Evolutionary conservation across 2,888 invertebrate genomes (phyloP).

Genomic region (Stenodema calcarata): DNA sequence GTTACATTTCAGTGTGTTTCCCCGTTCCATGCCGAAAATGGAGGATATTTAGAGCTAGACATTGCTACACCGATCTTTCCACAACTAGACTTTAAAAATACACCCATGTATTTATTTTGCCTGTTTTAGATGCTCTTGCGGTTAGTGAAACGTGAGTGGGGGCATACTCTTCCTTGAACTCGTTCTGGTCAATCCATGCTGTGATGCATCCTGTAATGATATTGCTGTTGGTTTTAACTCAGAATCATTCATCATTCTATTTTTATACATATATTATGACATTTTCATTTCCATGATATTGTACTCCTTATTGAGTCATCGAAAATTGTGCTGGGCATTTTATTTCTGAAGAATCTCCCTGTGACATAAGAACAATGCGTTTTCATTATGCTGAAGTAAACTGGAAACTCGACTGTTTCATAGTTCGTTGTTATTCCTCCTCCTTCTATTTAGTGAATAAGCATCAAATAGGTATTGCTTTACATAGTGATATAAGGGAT

Average conservation of each 20-base stretch:
- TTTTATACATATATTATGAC: background rate
- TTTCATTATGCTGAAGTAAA: too few relatives aligned
- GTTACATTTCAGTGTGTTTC: too few relatives aligned
- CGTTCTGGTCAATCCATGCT: background rate
- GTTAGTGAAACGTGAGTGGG: background rate
- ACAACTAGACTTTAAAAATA: too few relatives aligned
- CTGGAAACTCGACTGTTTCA: too few relatives aligned
- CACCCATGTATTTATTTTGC: too few relatives aligned
- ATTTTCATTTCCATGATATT: background rate
- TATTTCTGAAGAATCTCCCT: background rate
- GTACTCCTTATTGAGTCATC: background rate
- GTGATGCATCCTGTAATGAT: background rate
- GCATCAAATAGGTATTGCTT: too few relatives aligned
- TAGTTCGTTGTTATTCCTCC: too few relatives aligned
- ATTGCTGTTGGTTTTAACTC: background rate
- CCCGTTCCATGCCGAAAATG: too few relatives aligned
- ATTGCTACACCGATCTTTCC: too few relatives aligned
- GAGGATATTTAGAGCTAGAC: too few relatives aligned
- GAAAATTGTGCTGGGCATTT: background rate
- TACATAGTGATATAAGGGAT: too few relatives aligned
- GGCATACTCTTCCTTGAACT: background rate
- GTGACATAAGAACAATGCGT: background rate
- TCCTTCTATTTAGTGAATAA: too few relatives aligned
- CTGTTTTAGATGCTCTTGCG: conserved; percentile 21
- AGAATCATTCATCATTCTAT: background rate